Conservation (phyloP, 2,797 vertebrate species). For the Leuciscus waleckii region DNA sequence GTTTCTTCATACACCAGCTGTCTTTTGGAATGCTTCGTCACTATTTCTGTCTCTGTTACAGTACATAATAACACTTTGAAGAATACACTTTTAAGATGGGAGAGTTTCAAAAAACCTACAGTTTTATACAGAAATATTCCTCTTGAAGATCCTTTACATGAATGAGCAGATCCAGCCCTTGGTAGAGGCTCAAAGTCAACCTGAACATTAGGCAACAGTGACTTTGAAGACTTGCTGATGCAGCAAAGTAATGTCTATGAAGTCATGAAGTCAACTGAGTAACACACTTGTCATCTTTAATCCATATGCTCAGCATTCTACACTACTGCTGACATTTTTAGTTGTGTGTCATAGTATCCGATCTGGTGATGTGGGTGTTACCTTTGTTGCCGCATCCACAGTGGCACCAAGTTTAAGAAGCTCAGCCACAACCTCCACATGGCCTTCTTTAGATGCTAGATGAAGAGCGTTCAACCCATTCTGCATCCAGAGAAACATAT, state of each 20-base stretch:
- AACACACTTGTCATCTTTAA: constrained; percentile 26
- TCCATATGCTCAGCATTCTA: not conserved
- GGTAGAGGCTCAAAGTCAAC: not conserved
- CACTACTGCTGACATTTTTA: not conserved
- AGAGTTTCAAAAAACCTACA: not conserved
- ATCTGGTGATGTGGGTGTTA: constrained; percentile 67
- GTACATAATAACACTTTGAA: constrained; percentile 9
- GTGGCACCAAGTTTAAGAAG: constrained; percentile 94
- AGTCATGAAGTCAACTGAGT: not conserved
- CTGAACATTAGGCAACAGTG: constrained; percentile 14
- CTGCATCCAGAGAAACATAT: constrained; percentile 71
- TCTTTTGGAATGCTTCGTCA: not conserved
- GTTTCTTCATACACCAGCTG: not conserved
- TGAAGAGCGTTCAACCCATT: constrained; percentile 98
- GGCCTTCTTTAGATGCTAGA: constrained; percentile 98
- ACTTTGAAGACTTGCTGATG: constrained; percentile 44
- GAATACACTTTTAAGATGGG: not conserved
- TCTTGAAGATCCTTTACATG: not conserved
- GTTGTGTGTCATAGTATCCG: constrained; percentile 27
- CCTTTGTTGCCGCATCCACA: constrained; percentile 97
- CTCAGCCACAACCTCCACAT: constrained; percentile 94
- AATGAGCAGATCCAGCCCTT: constrained; percentile 6
- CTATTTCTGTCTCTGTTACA: not conserved
- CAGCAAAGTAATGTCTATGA: constrained; percentile 4
- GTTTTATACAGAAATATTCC: not conserved